Evolutionary conservation across 2,113 vertebrate genomes (phyloP), one percentile per base, ranked within the genome.

Genomic region (Chinchilla lanigera): DNA sequence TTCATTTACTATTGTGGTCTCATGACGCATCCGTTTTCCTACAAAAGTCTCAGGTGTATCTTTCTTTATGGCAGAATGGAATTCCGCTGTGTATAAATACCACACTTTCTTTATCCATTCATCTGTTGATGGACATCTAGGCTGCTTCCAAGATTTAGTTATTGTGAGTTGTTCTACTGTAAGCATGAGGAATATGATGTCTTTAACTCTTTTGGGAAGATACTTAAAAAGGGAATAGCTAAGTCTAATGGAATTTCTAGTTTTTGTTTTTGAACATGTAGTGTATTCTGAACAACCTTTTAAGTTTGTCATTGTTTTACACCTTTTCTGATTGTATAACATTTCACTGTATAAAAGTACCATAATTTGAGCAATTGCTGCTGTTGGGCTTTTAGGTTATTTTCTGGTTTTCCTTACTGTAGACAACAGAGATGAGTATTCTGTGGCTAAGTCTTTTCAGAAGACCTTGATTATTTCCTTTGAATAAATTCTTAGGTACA

Each of bases 201-300:
- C 41, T 77, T 77, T 77, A 47, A 77, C 73, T 30, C 73, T 77
- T 77, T 77, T 7, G 5, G 26, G 41, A 77, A 77, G 73, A 47
- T 30, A 16, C 73, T 24, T 75, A 47, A 16, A 77, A 44, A 47
- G 44, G 44, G 26, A 77, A 47, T 77, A 77, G 73, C 73, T 77
- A 22, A 0, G 73, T 44, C 47, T 26, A 47, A 14, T 77, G 44
- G 41, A 47, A 77, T 30, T 47, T 77, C 73, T 30, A 77, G 73
- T 77, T 28, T 77, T 77, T 47, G 44, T 47, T 30, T 77, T 47
- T 47, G 73, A 77, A 47, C 47, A 82, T 16, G 92, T 89, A 61
- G 56, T 94, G 30, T 85, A 67, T 80, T 84, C 88, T 94, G 84
- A 95, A n/a, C 38, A 20, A 75, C 54, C 22, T 90, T 94, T 89